Percentiles rank a stretch among this genome's conserved stretches.
These are phyloP conservation scores for Matsumyia berberina DNA, from an alignment of 2,888 invertebrate genomes.

Conservation along the genomic window DNA sequence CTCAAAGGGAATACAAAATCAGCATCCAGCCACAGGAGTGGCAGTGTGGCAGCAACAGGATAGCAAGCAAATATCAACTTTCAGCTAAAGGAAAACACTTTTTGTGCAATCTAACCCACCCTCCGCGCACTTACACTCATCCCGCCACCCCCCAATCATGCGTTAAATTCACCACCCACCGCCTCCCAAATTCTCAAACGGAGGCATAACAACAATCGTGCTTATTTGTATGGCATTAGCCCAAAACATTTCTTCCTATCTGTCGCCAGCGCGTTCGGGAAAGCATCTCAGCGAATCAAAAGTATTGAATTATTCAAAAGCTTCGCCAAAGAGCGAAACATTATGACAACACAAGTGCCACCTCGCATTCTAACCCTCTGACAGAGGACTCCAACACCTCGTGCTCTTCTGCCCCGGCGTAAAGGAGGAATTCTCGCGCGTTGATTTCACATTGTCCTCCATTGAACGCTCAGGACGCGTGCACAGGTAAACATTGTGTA, in stretches of 20 bases:
- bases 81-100: slow-evolving; percentile 27
- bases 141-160: slow-evolving; percentile 54
- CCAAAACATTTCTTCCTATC: slow-evolving; percentile 45
- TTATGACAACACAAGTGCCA: slow-evolving; percentile 59
- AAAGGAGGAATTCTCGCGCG: slow-evolving; percentile 16
- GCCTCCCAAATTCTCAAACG: not conserved
- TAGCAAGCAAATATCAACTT: slow-evolving; percentile 60
- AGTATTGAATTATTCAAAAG: slow-evolving; percentile 76
- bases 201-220: slow-evolving; percentile 54
- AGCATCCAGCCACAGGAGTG: slow-evolving; percentile 57
- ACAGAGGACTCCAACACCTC: not conserved
- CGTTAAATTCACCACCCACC: slow-evolving; percentile 45
- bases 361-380: not conserved
- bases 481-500: slow-evolving; percentile 65
- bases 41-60: slow-evolving; percentile 58
- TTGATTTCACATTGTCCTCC: slow-evolving; percentile 32
- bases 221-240: slow-evolving; percentile 75
- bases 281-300: slow-evolving; percentile 54
- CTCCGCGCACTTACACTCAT: not conserved
- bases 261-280: slow-evolving; percentile 15
- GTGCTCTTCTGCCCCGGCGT: not conserved
- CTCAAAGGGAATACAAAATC: slow-evolving; percentile 70
- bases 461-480: slow-evolving; percentile 24
- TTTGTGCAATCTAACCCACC: slow-evolving; percentile 29
- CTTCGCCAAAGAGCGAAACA: slow-evolving; percentile 65